phyloP scores from a whole-genome alignment of 2,113 vertebrate genomes.

The Zapus hudsonius region DNA sequence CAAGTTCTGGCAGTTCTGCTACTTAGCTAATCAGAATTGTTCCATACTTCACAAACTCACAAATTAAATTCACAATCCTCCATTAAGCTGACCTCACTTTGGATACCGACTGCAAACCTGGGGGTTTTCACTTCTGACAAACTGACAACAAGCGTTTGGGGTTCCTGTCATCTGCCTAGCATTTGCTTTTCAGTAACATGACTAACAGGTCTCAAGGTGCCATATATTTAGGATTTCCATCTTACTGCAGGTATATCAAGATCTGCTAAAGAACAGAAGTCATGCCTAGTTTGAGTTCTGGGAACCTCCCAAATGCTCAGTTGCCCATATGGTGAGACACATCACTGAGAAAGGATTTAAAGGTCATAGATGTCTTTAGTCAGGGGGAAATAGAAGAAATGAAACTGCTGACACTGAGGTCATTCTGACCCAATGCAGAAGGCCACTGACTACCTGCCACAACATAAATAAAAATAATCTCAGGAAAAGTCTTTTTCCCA shows the following conservation, averaged over 20 bases:
- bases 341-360: background rate
- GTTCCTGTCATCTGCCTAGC: background rate
- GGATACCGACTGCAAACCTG: background rate
- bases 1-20: too few species aligned
- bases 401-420: background rate
- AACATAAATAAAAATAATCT: background rate
- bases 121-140: background rate
- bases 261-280: background rate
- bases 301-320: background rate
- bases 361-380: background rate
- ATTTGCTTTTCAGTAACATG: background rate
- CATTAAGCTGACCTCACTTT: background rate
- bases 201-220: background rate
- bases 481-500: background rate
- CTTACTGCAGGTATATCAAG: background rate
- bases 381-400: background rate
- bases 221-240: background rate
- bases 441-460: background rate
- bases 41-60: background rate
- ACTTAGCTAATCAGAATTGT: background rate
- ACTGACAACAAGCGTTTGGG: background rate
- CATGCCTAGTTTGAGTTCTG: background rate
- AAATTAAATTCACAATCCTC: background rate
- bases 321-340: background rate
- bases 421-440: background rate